phyloP scores from a whole-genome alignment of 2,797 vertebrate genomes.

The Ibycter americanus region DNA sequence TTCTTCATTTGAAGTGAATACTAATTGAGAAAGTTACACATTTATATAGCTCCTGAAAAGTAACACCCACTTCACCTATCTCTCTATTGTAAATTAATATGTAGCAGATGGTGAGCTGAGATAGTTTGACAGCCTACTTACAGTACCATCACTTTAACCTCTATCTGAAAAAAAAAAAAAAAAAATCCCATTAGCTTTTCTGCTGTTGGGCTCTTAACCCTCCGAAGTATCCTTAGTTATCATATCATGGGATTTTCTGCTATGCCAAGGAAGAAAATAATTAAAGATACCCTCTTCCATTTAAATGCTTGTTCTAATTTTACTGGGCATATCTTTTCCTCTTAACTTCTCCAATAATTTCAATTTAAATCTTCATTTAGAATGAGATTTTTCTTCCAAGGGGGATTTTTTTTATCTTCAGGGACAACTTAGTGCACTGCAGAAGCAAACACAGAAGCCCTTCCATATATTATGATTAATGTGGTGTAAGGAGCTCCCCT shows the following conservation, averaged over 20 bases:
- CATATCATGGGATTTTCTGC: conserved; percentile 65
- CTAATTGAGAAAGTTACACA: conserved; percentile 57
- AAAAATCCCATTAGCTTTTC: conserved; percentile 70
- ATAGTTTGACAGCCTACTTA: conserved; percentile 68
- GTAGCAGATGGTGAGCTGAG: conserved; percentile 66
- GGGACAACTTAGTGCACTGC: conserved; percentile 28
- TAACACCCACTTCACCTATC: conserved; percentile 41
- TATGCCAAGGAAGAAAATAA: conserved; percentile 69
- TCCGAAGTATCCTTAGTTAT: conserved; percentile 64
- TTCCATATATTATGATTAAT: conserved; percentile 43
- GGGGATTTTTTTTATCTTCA: conserved; percentile 62
- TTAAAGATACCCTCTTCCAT: conserved; percentile 66
- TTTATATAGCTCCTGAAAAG: conserved; percentile 37
- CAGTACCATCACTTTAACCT: conserved; percentile 65
- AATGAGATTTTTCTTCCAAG: conserved; percentile 68
- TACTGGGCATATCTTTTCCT: conserved; percentile 41
- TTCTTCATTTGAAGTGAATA: conserved; percentile 50
- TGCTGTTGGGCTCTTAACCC: conserved; percentile 66
- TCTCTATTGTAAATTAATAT: conserved; percentile 68
- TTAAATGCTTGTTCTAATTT: conserved; percentile 64
- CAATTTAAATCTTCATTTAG: conserved; percentile 62
- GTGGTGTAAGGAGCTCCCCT: conserved; percentile 23
- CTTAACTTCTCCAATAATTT: conserved; percentile 52
- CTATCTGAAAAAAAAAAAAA: conserved; percentile 24
- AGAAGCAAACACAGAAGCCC: conserved; percentile 49